phyloP scores from a whole-genome alignment of 2,888 invertebrate genomes.

The Branchellion lobata region DNA sequence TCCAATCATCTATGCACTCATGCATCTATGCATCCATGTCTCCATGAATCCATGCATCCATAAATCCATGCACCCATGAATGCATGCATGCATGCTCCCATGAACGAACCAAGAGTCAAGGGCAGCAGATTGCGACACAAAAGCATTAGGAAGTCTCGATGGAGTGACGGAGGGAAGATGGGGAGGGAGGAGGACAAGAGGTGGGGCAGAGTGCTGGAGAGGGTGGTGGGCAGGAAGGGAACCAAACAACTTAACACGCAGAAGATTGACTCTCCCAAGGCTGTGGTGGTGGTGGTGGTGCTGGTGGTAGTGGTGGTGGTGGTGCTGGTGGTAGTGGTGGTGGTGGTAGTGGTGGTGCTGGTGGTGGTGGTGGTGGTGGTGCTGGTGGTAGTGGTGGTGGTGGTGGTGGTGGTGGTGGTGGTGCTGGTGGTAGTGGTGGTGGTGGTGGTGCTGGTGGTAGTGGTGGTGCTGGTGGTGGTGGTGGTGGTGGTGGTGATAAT shows the following conservation, averaged over 20 bases:
- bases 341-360: not conserved
- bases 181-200: slow-evolving; percentile 89
- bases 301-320: not conserved
- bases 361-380: not conserved
- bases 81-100: too few relatives aligned
- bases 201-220: slow-evolving; percentile 91
- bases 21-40: too few relatives aligned
- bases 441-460: too few relatives aligned
- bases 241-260: slow-evolving; percentile 91
- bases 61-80: too few relatives aligned
- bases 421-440: too few relatives aligned
- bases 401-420: too few relatives aligned
- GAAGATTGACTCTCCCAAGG: slow-evolving; percentile 66
- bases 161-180: slow-evolving; percentile 82
- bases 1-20: too few relatives aligned
- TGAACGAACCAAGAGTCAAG: slow-evolving; percentile 80
- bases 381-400: too few relatives aligned
- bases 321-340: too few relatives aligned
- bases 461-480: too few relatives aligned
- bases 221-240: slow-evolving; percentile 92
- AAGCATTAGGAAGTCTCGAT: slow-evolving; percentile 90
- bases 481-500: too few relatives aligned
- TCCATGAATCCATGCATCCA: too few relatives aligned
- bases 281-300: slow-evolving; percentile 21
- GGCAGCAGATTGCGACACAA: slow-evolving; percentile 93